Evolutionary conservation across 2,113 vertebrate genomes (phyloP).

Genomic region (Sclerurus mexicanus): DNA sequence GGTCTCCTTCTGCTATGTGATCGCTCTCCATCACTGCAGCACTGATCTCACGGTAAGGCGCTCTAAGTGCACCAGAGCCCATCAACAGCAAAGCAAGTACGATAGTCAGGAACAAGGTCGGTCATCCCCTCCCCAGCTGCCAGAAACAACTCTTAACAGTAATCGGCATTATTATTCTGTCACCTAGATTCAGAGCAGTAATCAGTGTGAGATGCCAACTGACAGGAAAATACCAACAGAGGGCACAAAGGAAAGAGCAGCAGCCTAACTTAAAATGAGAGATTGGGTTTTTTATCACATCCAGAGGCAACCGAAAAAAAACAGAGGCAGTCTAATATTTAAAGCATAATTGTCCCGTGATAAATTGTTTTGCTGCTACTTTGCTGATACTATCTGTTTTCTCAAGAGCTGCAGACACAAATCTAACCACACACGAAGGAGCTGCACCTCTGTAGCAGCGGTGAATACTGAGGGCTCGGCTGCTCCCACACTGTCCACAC

Average conservation of each 20-base stretch:
- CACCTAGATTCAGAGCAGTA: constrained; percentile 75
- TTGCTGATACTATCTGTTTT: background rate
- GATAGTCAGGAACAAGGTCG: constrained; percentile 62
- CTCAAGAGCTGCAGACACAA: background rate
- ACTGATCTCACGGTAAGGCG: background rate
- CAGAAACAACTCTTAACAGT: constrained; percentile 76
- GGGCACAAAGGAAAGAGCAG: constrained; percentile 41
- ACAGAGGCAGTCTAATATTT: background rate
- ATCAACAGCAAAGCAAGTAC: constrained; percentile 63
- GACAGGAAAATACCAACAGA: constrained; percentile 73
- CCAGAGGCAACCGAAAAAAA: constrained; percentile 23
- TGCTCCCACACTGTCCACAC: background rate
- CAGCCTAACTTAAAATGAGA: background rate
- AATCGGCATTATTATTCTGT: constrained; percentile 79
- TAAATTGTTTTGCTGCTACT: background rate
- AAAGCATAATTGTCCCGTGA: background rate
- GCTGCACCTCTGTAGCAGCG: background rate
- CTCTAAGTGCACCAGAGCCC: background rate
- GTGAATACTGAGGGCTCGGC: background rate
- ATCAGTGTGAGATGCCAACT: constrained; percentile 73
- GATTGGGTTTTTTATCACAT: background rate
- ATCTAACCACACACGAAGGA: background rate
- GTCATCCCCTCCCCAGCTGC: constrained; percentile 38
- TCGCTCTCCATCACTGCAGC: background rate
- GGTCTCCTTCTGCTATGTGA: background rate